A percentile compares a stretch with the other conserved stretches of the same genome.
phyloP scores from a whole-genome alignment of 2,113 vertebrate genomes.

The Thamnophis sirtalis region DNA sequence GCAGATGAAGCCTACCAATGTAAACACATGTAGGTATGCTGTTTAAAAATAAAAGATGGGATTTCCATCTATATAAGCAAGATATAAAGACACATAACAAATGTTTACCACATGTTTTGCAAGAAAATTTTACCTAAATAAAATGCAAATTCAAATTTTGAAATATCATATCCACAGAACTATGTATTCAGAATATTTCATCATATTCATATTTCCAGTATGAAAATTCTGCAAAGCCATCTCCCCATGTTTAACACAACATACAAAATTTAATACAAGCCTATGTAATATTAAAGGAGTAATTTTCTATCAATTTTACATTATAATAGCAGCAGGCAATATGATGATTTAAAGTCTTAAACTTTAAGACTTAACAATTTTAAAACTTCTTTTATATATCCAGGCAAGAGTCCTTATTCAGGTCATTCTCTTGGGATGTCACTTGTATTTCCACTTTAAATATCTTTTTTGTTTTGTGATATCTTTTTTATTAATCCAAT shows the following conservation, averaged over 20 bases:
- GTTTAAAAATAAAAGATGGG: not conserved
- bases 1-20: not conserved
- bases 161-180: not conserved
- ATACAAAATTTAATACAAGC: not conserved
- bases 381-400: not conserved
- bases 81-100: not conserved
- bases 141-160: not conserved
- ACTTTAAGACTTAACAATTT: not conserved
- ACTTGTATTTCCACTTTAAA: not conserved
- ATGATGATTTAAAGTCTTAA: not conserved
- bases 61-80: not conserved
- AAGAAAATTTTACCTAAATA: not conserved
- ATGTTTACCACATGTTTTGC: not conserved
- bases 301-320: not conserved
- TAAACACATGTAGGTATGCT: not conserved
- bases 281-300: not conserved
- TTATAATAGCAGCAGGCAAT: not conserved
- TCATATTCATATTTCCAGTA: not conserved
- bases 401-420: not conserved
- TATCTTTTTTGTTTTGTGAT: not conserved
- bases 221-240: constrained; percentile 8
- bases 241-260: not conserved
- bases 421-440: not conserved
- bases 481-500: not conserved
- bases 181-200: not conserved